Percentiles rank a stretch among this genome's conserved stretches.
Conservation (phyloP, 53 echinoderm and acorn worm genomes). For the Antedon mediterranea region DNA sequence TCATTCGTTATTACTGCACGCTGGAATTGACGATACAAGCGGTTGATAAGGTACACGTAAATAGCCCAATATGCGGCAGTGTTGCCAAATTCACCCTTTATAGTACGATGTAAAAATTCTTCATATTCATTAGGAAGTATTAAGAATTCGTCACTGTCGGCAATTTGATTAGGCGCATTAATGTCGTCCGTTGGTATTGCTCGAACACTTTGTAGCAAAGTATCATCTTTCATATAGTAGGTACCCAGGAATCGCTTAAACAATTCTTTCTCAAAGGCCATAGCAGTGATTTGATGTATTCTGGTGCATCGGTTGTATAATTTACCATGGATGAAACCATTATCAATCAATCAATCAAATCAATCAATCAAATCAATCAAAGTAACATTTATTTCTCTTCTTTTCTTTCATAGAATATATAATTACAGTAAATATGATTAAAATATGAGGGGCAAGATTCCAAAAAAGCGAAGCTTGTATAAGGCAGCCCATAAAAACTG, state of each 20-base stretch:
- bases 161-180: constrained; percentile 6
- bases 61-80: constrained; percentile 28
- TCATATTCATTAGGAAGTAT: constrained; percentile 9
- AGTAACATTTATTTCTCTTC: too few species aligned
- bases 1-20: constrained; percentile 31
- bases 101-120: constrained; percentile 8
- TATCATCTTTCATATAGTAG: constrained; percentile 4
- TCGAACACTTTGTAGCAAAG: too few species aligned
- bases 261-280: constrained; percentile 25
- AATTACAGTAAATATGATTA: too few species aligned
- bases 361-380: too few species aligned
- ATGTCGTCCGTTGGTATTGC: background rate
- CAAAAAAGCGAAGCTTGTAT: too few species aligned
- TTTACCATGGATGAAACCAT: constrained; percentile 37
- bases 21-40: constrained; percentile 16
- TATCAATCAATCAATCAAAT: too few species aligned
- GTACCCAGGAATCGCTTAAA: constrained; percentile 10
- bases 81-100: constrained; percentile 6
- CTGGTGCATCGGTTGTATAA: constrained; percentile 45
- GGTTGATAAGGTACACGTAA: constrained; percentile 19
- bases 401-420: too few species aligned
- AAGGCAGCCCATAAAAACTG: too few species aligned
- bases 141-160: constrained; percentile 14
- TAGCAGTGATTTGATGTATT: constrained; percentile 22
- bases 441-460: too few species aligned